Evolutionary conservation across 2,113 vertebrate genomes (phyloP), one percentile per base, ranked within the genome.

Genomic region (Phyllostomus discolor): DNA sequence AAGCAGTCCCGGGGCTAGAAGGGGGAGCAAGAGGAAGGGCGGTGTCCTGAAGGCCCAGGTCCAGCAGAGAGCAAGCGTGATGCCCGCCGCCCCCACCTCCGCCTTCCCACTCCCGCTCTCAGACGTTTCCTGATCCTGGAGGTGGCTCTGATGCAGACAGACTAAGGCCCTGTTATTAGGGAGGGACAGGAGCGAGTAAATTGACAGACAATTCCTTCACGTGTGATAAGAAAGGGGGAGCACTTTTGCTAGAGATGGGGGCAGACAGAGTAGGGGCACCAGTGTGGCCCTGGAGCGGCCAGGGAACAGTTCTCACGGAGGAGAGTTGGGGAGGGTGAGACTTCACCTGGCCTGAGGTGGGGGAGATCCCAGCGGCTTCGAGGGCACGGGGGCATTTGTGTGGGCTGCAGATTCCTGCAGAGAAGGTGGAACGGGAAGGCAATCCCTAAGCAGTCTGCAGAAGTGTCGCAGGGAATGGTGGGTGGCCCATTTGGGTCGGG

Each of bases 151-250:
- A 22, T 6, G 22, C 33, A 38, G 57, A 35, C 33, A 38, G 57
- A 35, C 28, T 4, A 16, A 41, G 72, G 15, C 31, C 24, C 81
- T 73, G 24, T 35, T n/a, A 0, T 16, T 59, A 22, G 10, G 11
- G 86, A 69, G 6, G 19, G 16, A 16, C 85, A 7, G 79, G 43
- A n/a, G 28, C 31, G 35, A 10, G 64, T 15, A n/a, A 31, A 28
- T 2, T 0, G 8, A 7, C 0, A 2, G 8, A 7, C 0, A 2
- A 0, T 33, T 73, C 67, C 24, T 19, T 38, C 50, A 19, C 11
- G 59, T 24, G 15, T 12, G 31, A 16, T 24, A 2, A 59, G 33
- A 38, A 52, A 12, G 24, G 16, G 2, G 17, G 16, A 22, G 28
- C 22, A 4, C 72, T 52, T 66, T 16, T 41, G 7, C 7, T 31